A percentile compares a stretch with the other conserved stretches of the same genome.
Evolutionary conservation across 2,113 vertebrate genomes (phyloP).

Genomic region (Prolemur simus): DNA sequence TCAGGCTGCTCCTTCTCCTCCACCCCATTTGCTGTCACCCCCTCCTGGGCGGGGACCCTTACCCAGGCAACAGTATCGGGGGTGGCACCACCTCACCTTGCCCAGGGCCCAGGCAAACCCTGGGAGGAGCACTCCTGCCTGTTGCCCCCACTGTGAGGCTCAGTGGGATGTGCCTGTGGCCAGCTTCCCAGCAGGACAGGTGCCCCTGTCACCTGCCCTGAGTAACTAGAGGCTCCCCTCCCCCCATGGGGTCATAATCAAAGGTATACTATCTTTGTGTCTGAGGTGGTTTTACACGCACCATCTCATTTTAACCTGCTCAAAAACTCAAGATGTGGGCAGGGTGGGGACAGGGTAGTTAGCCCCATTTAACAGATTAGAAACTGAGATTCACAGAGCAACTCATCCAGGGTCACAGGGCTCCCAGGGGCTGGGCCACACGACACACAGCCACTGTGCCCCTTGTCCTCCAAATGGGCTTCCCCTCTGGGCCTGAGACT

Average conservation of each 20-base stretch:
- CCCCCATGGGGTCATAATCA: neutral
- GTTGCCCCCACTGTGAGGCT: neutral
- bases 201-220: neutral
- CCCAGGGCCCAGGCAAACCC: neutral
- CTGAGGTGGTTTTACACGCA: accelerated
- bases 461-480: too few relatives aligned
- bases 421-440: accelerated
- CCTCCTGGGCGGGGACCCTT: neutral
- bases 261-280: neutral
- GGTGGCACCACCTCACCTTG: neutral
- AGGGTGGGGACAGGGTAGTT: neutral
- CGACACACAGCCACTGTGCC: too few relatives aligned
- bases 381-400: neutral
- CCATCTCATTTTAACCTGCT: neutral
- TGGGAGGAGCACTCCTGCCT: too few relatives aligned
- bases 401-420: accelerated
- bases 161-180: accelerated
- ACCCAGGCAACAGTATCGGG: neutral
- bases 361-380: neutral
- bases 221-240: neutral
- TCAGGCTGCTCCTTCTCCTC: neutral
- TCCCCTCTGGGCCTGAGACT: accelerated
- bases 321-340: neutral
- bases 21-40: accelerated
- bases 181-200: neutral